Evolutionary conservation across 2,888 invertebrate species (phyloP), one percentile per base, ranked within the genome.

Genomic region (Drosophila histrio): DNA sequence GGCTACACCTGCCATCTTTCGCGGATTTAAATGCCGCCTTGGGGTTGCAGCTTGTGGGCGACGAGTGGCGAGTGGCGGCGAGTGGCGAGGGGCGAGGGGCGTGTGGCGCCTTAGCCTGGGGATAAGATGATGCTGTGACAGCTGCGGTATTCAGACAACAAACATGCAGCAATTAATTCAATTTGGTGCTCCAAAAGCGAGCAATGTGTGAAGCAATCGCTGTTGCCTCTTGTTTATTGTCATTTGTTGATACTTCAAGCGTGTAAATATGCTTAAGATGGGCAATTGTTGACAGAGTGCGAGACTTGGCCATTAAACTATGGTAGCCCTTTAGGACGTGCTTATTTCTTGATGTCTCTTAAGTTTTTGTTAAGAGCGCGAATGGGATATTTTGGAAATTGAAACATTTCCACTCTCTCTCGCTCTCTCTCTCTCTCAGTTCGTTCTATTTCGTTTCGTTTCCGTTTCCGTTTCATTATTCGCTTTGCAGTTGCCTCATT

Each of bases 201-300:
- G 64, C 76, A 63, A 64, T 77, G 72, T 72, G 66, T 65, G 65
- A 59, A 44, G 38, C 30, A 44, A 39, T 50, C 28, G 38, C 15
- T 11, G 49, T 43, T 52, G 34, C 15, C 32, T 34, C 32, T 77
- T 66, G 60, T 77, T 73, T 66, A 56, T 72, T 77, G 61, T 77
- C 41, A 49, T 73, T 77, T 67, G 50, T 61, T 62, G 67, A 50
- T 50, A 77, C 77, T 73, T 54, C 50, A 67, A 67, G 73, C 77
- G 61, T 77, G 77, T 62, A 72, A 74, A 74, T 74, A 72, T 61
- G 73, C 73, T 57, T 58, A 72, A 77, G 72, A 76, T 43, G 58
- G 41, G 24, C 43, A 54, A 58, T 66, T 72, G 72, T 72, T 72
- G 77, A 50, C 72, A 56, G 30, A 34, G 17, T 30, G 34, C 54